Base-by-base conservation (phyloP, 2,888 invertebrate genomes). In the Aphodius granarius region DNA sequence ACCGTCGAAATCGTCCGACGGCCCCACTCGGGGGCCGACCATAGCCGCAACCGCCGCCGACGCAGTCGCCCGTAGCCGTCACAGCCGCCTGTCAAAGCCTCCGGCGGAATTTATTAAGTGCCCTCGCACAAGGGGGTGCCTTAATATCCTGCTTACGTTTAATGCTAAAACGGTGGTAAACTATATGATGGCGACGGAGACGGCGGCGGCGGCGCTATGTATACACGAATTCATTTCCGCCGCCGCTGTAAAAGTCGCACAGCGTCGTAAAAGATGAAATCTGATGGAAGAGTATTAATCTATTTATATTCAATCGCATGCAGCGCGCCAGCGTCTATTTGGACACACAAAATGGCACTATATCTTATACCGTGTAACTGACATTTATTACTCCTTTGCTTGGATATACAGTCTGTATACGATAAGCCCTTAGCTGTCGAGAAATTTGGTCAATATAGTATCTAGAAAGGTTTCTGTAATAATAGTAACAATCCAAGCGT, bases 91-190 rank as follows among this genome's bases (percentile, higher is more conserved):
- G 43, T 43, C 43, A 43, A 43, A 43, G 43, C 43, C 2, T 43
- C n/a, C 43, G 43, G 20, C 68, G 68, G 68, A 68, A 43, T 68
- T 68, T 68, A 68, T 68, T 68, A 68, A 68, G 68, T 68, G 68
- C 68, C 68, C 65, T n/a, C 68, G 68, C 43, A 3, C 2, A 43
- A 43, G 43, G 43, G 19, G 66, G 18, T 66, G 66, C 19, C 20
- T 66, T 68, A 68, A 68, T 68, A 68, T 68, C 68, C 21, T 22
- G 68, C 68, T 68, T 68, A 68, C 68, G 68, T 21, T 68, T 68
- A 68, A 68, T 68, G 68, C 21, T 68, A 19, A 68, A 68, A 22
- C 21, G 68, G 68, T 68, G 68, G 21, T 68, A 68, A 68, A 68
- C 68, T 68, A 68, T 68, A 20, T 2, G 43, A 43, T 43, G 43